phyloP scores from a whole-genome alignment of 2,797 vertebrate species.

The Nannoperca obscura region DNA sequence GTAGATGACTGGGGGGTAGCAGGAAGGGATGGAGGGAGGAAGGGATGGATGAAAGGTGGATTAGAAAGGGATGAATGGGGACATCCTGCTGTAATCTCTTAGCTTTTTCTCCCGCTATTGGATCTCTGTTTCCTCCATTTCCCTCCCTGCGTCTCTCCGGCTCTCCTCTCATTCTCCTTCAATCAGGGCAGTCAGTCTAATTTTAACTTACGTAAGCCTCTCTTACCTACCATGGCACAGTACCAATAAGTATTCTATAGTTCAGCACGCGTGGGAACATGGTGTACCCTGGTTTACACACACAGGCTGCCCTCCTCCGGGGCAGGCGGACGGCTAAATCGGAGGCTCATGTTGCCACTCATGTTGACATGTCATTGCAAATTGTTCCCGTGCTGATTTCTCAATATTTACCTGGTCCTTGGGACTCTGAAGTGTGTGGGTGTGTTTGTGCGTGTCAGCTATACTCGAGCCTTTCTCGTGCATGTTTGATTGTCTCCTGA shows the following conservation, averaged over 20 bases:
- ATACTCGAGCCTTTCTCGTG: background rate
- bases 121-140: constrained; percentile 47
- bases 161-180: constrained; percentile 43
- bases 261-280: constrained; percentile 51
- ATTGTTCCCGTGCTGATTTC: constrained; percentile 63
- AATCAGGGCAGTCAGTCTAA: constrained; percentile 58
- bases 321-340: constrained; percentile 52
- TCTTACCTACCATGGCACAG: constrained; percentile 40
- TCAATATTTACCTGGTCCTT: constrained; percentile 48
- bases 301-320: constrained; percentile 20
- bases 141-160: constrained; percentile 1
- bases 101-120: constrained; percentile 54
- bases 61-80: constrained; percentile 81
- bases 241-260: constrained; percentile 51
- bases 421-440: constrained; percentile 4
- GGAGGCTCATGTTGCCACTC: constrained; percentile 59
- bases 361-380: constrained; percentile 56
- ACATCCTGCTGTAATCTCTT: constrained; percentile 82
- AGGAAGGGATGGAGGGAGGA: constrained; percentile 69
- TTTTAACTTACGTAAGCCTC: constrained; percentile 51
- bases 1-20: constrained; percentile 45
- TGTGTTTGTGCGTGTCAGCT: background rate
- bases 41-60: constrained; percentile 77
- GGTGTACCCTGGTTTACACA: constrained; percentile 33
- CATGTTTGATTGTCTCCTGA: constrained; percentile 14